Evolutionary conservation across 23 tunicate species (phyloP).

Genomic region (Aplidium turbinatum): DNA sequence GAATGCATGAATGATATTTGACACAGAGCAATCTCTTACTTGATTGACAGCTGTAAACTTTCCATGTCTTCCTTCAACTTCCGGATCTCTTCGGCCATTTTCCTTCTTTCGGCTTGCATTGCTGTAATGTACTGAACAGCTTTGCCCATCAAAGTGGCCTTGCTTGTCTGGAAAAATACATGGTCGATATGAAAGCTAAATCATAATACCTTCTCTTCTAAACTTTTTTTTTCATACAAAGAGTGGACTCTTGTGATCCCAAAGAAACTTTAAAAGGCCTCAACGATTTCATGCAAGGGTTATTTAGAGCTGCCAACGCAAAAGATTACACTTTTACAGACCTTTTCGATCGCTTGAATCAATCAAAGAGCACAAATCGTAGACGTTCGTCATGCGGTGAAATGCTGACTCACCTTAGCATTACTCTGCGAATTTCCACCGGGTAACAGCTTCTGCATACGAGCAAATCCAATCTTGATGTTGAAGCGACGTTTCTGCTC

Average conservation of each 20-base stretch:
- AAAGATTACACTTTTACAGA: too few relatives aligned
- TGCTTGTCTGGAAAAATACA: conserved; percentile 57
- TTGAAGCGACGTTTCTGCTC: conserved; percentile 92
- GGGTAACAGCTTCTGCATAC: conserved; percentile 67
- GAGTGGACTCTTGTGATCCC: too few relatives aligned
- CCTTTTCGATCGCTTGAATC: too few relatives aligned
- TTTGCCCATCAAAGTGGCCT: conserved; percentile 76
- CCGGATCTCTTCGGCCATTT: conserved; percentile 51
- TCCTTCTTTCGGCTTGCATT: conserved; percentile 58
- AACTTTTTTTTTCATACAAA: too few relatives aligned
- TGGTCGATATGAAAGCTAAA: too few relatives aligned
- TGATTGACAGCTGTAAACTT: conserved; percentile 44
- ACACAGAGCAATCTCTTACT: conserved; percentile 17
- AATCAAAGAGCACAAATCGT: too few relatives aligned
- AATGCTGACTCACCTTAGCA: conserved; percentile 43
- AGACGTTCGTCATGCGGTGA: too few relatives aligned
- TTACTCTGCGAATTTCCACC: conserved; percentile 42
- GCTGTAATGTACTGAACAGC: conserved; percentile 56
- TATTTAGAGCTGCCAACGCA: too few relatives aligned
- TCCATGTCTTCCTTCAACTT: conserved; percentile 44
- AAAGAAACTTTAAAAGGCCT: too few relatives aligned
- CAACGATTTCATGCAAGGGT: too few relatives aligned
- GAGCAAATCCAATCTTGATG: conserved; percentile 69
- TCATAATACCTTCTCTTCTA: too few relatives aligned
- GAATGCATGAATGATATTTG: too few relatives aligned